Base-by-base conservation (phyloP, 2,797 vertebrate genomes). In the Mustela erminea region DNA sequence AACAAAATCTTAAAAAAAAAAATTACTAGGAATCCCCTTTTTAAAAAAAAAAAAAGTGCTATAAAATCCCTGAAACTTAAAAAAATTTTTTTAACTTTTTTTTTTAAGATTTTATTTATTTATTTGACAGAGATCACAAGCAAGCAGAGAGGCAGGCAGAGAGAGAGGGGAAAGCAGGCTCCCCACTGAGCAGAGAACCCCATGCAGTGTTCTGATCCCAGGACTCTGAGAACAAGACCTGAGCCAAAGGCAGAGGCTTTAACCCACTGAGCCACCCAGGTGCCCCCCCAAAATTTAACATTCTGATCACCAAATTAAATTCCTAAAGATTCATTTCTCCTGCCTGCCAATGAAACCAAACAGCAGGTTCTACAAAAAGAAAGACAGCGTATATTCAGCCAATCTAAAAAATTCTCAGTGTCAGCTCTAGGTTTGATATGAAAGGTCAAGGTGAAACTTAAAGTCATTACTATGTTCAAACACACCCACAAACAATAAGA, bases 291-390 rank as follows among this genome's bases (percentile, higher is more conserved):
- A 41, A 32, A 38, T 21, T 93, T 32, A 95, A 88, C 77, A 92
- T 64, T 88, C 32, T 81, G 32, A 77, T 66, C 21, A 93, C 38
- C 54, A 90, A 96, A 93, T 78, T 89, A 86, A 92, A 84, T 94
- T 95, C 27, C 32, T 81, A 66, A 15, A 84, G 43, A 86, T 86
- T 88, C 54, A 74, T 43, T 92, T 90, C 21, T 85, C 35, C 56
- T 15, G 77, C 5, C 27, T 82, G 46, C 5, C 17, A 60, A 87
- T 52, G 85, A 97, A 95, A 92, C 75, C 78, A 93, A 60, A 78
- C 6, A 43, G 23, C 80, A 80, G 80, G 35, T 56, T 77, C 62
- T 87, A 85, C 68, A 70, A 92, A 95, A 96, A 13, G 80, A 95
- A 96, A 13, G 80, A 49, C 32, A 92, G 25, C 60, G 70, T 43